Conservation (phyloP, 1,140 invertebrate species). For the Manduca sexta region DNA sequence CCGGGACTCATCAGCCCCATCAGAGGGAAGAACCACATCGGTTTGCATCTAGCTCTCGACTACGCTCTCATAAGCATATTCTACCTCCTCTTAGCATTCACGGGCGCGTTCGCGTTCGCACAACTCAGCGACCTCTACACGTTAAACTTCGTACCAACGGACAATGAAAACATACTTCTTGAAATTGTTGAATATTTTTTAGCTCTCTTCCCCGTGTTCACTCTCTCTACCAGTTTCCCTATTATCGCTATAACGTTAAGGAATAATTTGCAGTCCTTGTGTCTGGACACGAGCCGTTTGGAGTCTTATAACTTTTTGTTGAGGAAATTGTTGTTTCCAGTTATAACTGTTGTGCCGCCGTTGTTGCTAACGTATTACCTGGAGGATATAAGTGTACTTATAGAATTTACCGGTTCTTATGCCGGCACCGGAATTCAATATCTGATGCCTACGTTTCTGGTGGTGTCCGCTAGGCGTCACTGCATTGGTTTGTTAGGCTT, state of each 20-base stretch:
- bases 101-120: slow-evolving; percentile 90
- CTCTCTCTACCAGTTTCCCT: slow-evolving; percentile 95
- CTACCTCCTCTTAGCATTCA: slow-evolving; percentile 92
- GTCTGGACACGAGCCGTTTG: slow-evolving; percentile 75
- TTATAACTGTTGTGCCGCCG: slow-evolving; percentile 90
- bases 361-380: slow-evolving; percentile 88
- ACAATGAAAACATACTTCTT: slow-evolving; percentile 74
- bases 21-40: slow-evolving; percentile 83
- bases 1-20: slow-evolving; percentile 95
- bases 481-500: slow-evolving; percentile 77
- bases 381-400: slow-evolving; percentile 82
- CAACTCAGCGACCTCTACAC: slow-evolving; percentile 94
- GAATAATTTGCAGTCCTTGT: slow-evolving; percentile 93
- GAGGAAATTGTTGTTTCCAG: slow-evolving; percentile 78
- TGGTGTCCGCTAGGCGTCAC: slow-evolving; percentile 84
- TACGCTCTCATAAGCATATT: slow-evolving; percentile 90
- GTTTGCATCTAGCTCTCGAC: slow-evolving; percentile 80
- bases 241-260: slow-evolving; percentile 97
- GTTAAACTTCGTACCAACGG: slow-evolving; percentile 88
- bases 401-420: slow-evolving; percentile 93
- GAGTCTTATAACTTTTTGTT: slow-evolving; percentile 76
- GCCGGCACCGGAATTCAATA: slow-evolving; percentile 97
- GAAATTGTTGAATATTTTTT: slow-evolving; percentile 90
- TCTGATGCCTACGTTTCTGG: slow-evolving; percentile 91
- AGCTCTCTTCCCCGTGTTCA: slow-evolving; percentile 96